phyloP scores from a whole-genome alignment of 2,113 vertebrate genomes.

The Dipodomys ordii region DNA sequence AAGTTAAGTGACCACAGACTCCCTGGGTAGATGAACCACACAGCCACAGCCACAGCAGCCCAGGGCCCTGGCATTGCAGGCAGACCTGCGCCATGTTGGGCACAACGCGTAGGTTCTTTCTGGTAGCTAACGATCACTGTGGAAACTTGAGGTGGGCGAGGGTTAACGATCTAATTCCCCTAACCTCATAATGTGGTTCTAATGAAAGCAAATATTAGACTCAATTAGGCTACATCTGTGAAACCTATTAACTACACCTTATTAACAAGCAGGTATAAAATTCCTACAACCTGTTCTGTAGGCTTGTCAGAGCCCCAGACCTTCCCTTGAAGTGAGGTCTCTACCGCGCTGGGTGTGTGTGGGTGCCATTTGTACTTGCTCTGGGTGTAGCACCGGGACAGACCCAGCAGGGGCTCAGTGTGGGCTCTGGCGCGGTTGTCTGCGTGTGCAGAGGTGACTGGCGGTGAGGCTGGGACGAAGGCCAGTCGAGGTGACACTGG shows the following conservation, averaged over 20 bases:
- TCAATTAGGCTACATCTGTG: slow-evolving; percentile 63
- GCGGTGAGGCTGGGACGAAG: not conserved
- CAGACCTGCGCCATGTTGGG: accelerated
- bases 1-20: accelerated
- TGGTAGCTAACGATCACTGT: accelerated
- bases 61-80: accelerated
- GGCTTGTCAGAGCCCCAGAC: not conserved
- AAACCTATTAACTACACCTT: slow-evolving; percentile 23
- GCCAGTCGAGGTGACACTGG: no score
- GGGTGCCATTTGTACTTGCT: accelerated
- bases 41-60: accelerated
- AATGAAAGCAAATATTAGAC: slow-evolving; percentile 55
- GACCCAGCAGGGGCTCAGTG: no score
- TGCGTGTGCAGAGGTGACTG: no score
- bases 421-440: no score
- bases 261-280: slow-evolving; percentile 26
- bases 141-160: not conserved
- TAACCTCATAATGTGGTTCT: slow-evolving; percentile 35
- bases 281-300: not conserved
- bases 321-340: not conserved
- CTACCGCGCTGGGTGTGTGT: not conserved
- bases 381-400: no score
- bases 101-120: accelerated
- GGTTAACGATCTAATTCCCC: not conserved
- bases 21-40: accelerated